Evolutionary conservation across 2,797 vertebrate species (phyloP).

Genomic region (Sebastes trivittatus): DNA sequence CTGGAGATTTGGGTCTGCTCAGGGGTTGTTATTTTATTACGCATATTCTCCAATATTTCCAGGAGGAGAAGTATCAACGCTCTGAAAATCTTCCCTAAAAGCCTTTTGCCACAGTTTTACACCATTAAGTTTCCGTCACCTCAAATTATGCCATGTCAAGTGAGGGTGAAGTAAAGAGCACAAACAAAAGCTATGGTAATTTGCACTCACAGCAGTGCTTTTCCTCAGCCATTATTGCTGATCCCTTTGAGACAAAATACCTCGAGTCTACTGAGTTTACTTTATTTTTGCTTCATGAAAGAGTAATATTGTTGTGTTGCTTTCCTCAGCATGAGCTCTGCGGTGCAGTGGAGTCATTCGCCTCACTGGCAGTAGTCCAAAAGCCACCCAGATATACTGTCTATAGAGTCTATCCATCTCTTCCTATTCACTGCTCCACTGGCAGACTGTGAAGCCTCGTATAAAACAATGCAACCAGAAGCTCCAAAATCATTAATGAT

Average conservation of each 20-base stretch:
- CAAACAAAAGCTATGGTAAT: slow-evolving; percentile 36
- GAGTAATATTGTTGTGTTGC: slow-evolving; percentile 53
- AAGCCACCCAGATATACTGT: slow-evolving; percentile 20
- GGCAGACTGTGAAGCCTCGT: background rate
- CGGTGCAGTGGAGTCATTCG: slow-evolving; percentile 28
- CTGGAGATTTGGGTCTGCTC: slow-evolving; percentile 25
- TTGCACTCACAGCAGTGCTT: slow-evolving; percentile 22
- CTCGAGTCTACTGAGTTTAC: slow-evolving; percentile 19
- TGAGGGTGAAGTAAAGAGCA: slow-evolving; percentile 12
- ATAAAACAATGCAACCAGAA: slow-evolving; percentile 16
- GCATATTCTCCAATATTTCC: slow-evolving; percentile 34
- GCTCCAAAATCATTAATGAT: slow-evolving; percentile 15
- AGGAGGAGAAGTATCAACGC: background rate
- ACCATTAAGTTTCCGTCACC: slow-evolving; percentile 38
- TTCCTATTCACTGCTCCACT: slow-evolving; percentile 7
- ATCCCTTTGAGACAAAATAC: slow-evolving; percentile 32
- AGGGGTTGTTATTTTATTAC: slow-evolving; percentile 18
- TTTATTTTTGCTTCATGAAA: slow-evolving; percentile 54
- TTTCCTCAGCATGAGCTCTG: slow-evolving; percentile 45
- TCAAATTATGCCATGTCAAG: slow-evolving; percentile 37
- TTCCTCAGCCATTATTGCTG: slow-evolving; percentile 9
- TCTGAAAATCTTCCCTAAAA: slow-evolving; percentile 24
- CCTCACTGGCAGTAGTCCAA: slow-evolving; percentile 21
- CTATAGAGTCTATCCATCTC: slow-evolving; percentile 14
- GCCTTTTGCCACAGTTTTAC: slow-evolving; percentile 19